phyloP scores from a whole-genome alignment of 2,113 vertebrate species.

The Corythoichthys intestinalis region DNA sequence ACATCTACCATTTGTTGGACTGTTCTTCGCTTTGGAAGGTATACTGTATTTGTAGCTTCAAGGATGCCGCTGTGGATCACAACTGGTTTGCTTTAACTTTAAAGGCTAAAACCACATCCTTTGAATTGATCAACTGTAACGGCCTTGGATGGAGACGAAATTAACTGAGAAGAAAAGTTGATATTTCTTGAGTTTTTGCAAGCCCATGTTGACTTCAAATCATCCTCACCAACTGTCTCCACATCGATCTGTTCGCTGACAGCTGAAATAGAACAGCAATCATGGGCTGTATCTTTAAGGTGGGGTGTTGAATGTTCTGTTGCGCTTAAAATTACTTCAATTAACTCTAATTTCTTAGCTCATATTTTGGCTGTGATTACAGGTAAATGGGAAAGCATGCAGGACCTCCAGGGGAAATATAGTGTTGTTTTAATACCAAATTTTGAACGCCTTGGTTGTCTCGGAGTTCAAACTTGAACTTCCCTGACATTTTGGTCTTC shows the following conservation, averaged over 20 bases:
- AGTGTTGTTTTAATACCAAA: too few relatives aligned
- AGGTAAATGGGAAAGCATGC: too few relatives aligned
- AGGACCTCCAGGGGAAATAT: too few relatives aligned
- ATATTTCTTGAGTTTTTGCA: conserved; percentile 33
- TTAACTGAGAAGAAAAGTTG: conserved; percentile 10
- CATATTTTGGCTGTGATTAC: too few relatives aligned
- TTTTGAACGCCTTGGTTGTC: too few relatives aligned
- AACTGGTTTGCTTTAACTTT: conserved; percentile 30
- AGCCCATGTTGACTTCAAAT: conserved; percentile 23
- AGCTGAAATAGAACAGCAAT: conserved; percentile 77
- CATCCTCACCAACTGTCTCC: conserved; percentile 12
- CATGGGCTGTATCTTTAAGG: conserved; percentile 77
- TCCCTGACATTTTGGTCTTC: too few relatives aligned
- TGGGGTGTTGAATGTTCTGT: conserved; percentile 72
- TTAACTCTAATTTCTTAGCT: conserved; percentile 77
- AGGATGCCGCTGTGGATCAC: conserved; percentile 1
- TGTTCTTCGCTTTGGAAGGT: conserved; percentile 76
- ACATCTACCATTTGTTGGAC: conserved; percentile 4
- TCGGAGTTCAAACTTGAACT: too few relatives aligned
- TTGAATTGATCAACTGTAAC: conserved; percentile 11
- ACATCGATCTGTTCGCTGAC: conserved; percentile 6
- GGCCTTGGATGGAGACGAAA: conserved; percentile 6
- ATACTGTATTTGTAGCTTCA: conserved; percentile 66
- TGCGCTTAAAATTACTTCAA: conserved; percentile 73
- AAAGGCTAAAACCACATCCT: conserved; percentile 19